Evolutionary conservation across 2,888 invertebrate genomes (phyloP).

Genomic region (Drosophila greeni): DNA sequence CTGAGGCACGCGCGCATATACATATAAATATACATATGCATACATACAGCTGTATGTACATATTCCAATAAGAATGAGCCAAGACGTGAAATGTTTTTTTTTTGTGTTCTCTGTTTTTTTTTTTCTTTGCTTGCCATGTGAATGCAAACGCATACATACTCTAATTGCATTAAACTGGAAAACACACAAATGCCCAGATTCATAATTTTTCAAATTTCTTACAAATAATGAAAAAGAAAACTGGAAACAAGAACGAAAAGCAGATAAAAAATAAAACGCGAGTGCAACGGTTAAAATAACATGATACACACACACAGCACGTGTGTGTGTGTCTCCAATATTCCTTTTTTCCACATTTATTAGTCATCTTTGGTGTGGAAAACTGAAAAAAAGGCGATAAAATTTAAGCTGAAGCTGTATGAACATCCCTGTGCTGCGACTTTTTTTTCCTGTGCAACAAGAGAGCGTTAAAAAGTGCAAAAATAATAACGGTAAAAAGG

Average conservation of each 20-base stretch:
- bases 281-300: slow-evolving; percentile 42
- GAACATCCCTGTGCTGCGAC: slow-evolving; percentile 2
- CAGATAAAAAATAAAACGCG: slow-evolving; percentile 29
- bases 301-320: slow-evolving; percentile 39
- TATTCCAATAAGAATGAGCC: slow-evolving; percentile 34
- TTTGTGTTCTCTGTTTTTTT: slow-evolving; percentile 24
- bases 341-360: slow-evolving; percentile 42
- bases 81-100: slow-evolving; percentile 35
- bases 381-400: slow-evolving; percentile 24
- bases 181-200: background rate
- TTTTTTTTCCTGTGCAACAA: slow-evolving; percentile 36
- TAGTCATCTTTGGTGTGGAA: slow-evolving; percentile 43
- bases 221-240: slow-evolving; percentile 6
- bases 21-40: slow-evolving; percentile 36
- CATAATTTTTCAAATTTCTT: slow-evolving; percentile 5
- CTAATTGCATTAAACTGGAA: slow-evolving; percentile 33
- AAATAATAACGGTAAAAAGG: slow-evolving; percentile 42
- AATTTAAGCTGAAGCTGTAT: slow-evolving; percentile 28
- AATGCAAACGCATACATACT: slow-evolving; percentile 51
- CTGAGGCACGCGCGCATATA: slow-evolving; percentile 30
- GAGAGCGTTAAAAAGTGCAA: slow-evolving; percentile 27
- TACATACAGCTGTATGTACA: slow-evolving; percentile 36
- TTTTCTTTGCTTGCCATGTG: slow-evolving; percentile 5
- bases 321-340: slow-evolving; percentile 33
- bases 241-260: background rate